Base-by-base conservation (phyloP, 2,797 vertebrate genomes). In the Tapera naevia region DNA sequence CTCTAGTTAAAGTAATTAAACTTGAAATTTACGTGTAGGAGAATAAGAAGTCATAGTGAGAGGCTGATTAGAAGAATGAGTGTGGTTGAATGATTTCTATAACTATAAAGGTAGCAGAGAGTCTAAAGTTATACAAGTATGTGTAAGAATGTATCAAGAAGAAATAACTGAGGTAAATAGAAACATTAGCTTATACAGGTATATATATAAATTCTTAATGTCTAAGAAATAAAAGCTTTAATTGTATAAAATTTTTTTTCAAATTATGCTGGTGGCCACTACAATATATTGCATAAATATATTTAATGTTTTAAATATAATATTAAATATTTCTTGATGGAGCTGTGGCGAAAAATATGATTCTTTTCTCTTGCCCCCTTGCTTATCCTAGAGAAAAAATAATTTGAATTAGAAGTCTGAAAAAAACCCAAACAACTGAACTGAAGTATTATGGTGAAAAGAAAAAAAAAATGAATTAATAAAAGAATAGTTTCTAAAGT, bases 121-220 rank as follows among this genome's bases (percentile, higher is more conserved):
- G 45, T 50, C 82, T 54, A 60, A 83, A 74, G 18, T 37, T 7
- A 46, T 43, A 45, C 1, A 4, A 10, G 3, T 57, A 25, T 8
- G 5, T 8, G 27, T 51, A 53, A 80, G 21, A 86, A 64, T 48
- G 7, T 8, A 73, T 17, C 15, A 72, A 30, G 19, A 76, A 39
- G 1, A 4, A 76, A 35, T 35, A 90, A 72, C 9, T 76, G 27
- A 81, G 88, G 13, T 33, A 61, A 91, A 66, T 32, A 21, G 19
- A 81, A 81, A 12, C 11, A 32, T 46, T 58, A 45, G 0, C 4
- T 74, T 46, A 11, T n/a, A 41, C 28, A 37, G 0, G 0, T 23
- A 1, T 32, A n/a, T 25, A 13, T 9, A 51, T 54, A 33, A 54
- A 73, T 56, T 86, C 32, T 73, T 76, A 53, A 5, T 33, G 24